These are phyloP conservation scores for Latrodectus geometricus DNA, from an alignment of 1,140 invertebrate species.

Conservation along the genomic window DNA sequence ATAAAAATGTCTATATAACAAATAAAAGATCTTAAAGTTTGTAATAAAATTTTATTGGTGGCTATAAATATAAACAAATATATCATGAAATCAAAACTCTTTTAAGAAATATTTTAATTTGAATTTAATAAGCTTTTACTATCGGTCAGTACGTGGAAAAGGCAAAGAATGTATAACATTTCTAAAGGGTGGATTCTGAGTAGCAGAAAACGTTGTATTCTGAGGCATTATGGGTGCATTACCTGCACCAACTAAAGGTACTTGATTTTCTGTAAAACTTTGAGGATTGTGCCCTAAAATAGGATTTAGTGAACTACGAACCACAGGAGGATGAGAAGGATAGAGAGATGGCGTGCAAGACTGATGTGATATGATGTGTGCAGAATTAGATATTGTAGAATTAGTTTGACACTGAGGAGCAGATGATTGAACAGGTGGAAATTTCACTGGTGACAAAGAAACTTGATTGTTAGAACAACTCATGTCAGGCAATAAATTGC, in stretches of 20 bases:
- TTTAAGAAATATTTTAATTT: background rate
- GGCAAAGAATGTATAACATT: constrained; percentile 69
- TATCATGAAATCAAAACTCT: too few relatives aligned
- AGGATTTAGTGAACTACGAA: constrained; percentile 66
- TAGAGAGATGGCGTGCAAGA: constrained; percentile 42
- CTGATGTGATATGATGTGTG: constrained; percentile 47
- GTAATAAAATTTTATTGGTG: too few relatives aligned
- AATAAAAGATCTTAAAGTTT: too few relatives aligned
- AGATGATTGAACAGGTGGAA: constrained; percentile 64
- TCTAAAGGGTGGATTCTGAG: constrained; percentile 67
- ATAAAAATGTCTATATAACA: too few relatives aligned
- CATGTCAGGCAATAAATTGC: constrained; percentile 69
- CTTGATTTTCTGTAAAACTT: constrained; percentile 67
- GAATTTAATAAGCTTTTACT: background rate
- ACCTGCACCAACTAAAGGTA: constrained; percentile 64
- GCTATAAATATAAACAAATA: too few relatives aligned
- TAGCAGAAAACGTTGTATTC: constrained; percentile 67
- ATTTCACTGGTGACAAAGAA: constrained; percentile 70
- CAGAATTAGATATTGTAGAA: constrained; percentile 36
- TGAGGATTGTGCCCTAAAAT: constrained; percentile 69
- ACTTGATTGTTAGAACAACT: constrained; percentile 66
- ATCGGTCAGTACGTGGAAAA: constrained; percentile 69
- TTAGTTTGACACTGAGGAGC: constrained; percentile 47
- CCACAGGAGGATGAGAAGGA: constrained; percentile 65
- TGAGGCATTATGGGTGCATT: constrained; percentile 67